Base-by-base conservation (phyloP, 2,113 vertebrate genomes). In the human (Homo sapiens) region DNA sequence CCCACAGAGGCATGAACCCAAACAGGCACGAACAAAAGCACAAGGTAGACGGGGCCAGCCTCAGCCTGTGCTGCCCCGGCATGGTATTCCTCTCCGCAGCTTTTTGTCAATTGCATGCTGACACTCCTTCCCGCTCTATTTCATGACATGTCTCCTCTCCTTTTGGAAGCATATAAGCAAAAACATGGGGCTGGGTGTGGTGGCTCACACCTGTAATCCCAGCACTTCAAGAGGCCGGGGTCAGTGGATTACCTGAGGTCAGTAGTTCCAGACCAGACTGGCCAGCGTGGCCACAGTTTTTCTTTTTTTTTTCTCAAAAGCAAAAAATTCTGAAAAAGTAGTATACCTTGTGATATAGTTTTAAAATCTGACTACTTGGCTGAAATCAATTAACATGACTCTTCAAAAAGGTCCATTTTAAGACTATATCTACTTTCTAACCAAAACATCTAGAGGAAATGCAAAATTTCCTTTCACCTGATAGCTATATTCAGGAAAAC, bases 61-160 rank as follows among this genome's bases (percentile, higher is more conserved):
- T 50, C 0, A 0, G 27, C 43, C 27, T 20, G 0, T 4, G 43
- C 10, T 40, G n/a, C 35, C 18, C 70, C 2, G 12, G 13, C 30
- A 7, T 35, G 9, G n/a, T 4, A 20, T 40, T 52, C 6, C 38
- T 68, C 32, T 35, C 6, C 0, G 0, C 6, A 8, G 61, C 10
- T 35, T 27, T 27, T 59, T 50, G 23, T 6, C 57, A 43, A 6
- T 16, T 48, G 25, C 32, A 8, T 11, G 27, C 64, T 32, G 22
- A 76, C 2, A 6, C 14, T 80, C 3, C 10, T 35, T n/a, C 14
- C 30, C 35, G 73, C n/a, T 38, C 18, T 27, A 13, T 0, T 30
- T 30, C 22, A 50, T 8, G 22, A 6, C 43, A 3, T 0, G 25
- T 8, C 9, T 68, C 38, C 30, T 48, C 30, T 66, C 35, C 7